Evolutionary conservation across 2,113 vertebrate genomes (phyloP), one percentile per base, ranked within the genome.

Genomic region (Proterorhinus semilunaris): DNA sequence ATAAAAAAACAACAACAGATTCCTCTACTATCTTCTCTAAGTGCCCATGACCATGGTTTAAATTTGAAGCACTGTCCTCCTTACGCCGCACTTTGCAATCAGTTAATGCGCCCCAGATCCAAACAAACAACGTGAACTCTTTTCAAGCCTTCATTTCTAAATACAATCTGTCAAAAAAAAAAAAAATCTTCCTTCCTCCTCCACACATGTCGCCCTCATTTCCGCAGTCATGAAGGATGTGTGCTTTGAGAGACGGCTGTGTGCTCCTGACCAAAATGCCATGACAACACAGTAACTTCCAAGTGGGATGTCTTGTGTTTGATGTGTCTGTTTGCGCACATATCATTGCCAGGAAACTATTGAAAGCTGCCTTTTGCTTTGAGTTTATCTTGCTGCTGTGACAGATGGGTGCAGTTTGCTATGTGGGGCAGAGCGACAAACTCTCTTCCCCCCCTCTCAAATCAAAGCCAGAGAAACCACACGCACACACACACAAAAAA

Each of bases 331-430:
- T 75, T 81, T 81, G 69, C 66, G 8, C 64, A 46, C 62, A 45
- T 52, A 73, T 83, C 50, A 74, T 72, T 75, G 66, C 57, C 72
- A 71, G 48, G 66, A 50, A 76, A 59, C 69, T 72, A 54, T 79
- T 83, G 66, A 76, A 65, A 83, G 54, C 0, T 63, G 66, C 53
- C 67, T 74, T 80, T 80, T 81, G 66, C 58, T 69, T 81, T 79
- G 62, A 63, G 67, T 82, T 77, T 73, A 68, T 71, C 66, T 79
- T 55, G 72, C 49, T 71, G 70, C 64, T 62, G 69, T 79, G 81
- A 79, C 74, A 84, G 16, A 86, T 86, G 71, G 77, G 65, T 65
- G 68, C 75, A 72, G 76, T 75, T 72, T 87, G 65, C 75, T 15
- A 36, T 74, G 68, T 46, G 52, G 46, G 47, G 69, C 71, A 54